Base-by-base conservation (phyloP, 1,140 invertebrate species). In the Zaprionus davidi region DNA sequence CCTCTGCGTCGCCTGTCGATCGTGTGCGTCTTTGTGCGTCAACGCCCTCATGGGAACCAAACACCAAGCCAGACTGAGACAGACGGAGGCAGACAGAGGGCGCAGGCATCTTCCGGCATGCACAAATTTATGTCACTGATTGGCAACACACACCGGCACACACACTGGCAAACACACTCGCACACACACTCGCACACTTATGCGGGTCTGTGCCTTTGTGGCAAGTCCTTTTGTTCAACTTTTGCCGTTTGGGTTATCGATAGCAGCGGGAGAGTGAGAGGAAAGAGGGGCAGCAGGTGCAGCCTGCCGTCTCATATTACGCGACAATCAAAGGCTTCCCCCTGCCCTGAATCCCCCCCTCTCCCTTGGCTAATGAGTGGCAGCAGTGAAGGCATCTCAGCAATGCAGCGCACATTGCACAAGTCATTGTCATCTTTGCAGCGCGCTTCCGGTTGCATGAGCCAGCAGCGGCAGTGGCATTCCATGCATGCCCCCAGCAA, bases 21-120 rank as follows among this genome's bases (percentile, higher is more conserved):
- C 81, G 78, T 60, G 66, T 53, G 77, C 66, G 71, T 78, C 62
- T 72, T 68, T 79, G 67, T 90, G 85, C 85, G 85, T 88, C 85
- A 88, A 88, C 85, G 85, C 85, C 85, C 85, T 88, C 85, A 88
- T 88, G 85, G 85, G 85, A 88, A 88, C 85, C 85, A 58, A 83
- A 74, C 68, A 76, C 68, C 68, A 44, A 62, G 28, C 12, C 17
- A 2, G n/a, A 9, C n/a, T 5, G 5, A 2, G 13, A 0, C 20
- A 20, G 20, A 20, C 20, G 1, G 20, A 20, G 22, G 22, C 5
- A 41, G 38, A 6, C 13, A n/a, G 15, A 41, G 13, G 15, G 15
- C 46, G 46, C 12, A 49, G 80, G 69, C 77, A 71, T 87, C 74
- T 78, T 87, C 74, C 68, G 75, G 78, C 69, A 68, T 69, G 72